Conservation (phyloP, 2,888 invertebrate genomes). For the Caenorhabditis zanzibari region DNA sequence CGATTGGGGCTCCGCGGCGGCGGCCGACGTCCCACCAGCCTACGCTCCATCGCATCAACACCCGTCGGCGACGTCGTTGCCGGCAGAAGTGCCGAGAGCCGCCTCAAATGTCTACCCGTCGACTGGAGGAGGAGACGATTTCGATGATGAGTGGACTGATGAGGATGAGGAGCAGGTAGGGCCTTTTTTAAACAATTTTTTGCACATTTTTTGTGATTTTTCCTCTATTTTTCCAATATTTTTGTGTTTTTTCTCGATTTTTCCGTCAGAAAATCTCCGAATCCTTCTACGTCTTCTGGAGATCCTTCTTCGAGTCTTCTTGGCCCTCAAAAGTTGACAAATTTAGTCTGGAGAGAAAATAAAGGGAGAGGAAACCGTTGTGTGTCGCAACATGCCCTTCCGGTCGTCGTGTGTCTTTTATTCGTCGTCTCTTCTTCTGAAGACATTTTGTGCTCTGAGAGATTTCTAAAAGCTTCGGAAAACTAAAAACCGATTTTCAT, state of each 20-base stretch:
- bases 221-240: background rate
- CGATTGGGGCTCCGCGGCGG: constrained; percentile 45
- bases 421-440: background rate
- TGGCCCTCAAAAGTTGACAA: background rate
- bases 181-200: background rate
- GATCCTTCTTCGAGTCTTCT: background rate
- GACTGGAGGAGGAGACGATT: constrained; percentile 84
- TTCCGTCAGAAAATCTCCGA: no score
- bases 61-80: background rate
- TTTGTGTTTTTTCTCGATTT: background rate
- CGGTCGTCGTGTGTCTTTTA: background rate
- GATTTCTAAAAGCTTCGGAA: no score
- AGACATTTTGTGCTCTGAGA: no score
- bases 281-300: background rate
- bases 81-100: constrained; percentile 11
- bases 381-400: constrained; percentile 26
- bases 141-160: constrained; percentile 83
- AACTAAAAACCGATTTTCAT: constrained; percentile 1
- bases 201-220: background rate
- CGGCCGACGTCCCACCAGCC: constrained; percentile 29
- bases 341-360: background rate
- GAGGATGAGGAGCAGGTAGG: constrained; percentile 81
- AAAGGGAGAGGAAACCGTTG: background rate
- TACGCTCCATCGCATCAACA: background rate
- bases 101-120: background rate